Conservation (phyloP, 2,888 invertebrate species). For the Pachliopta kotzebuea region DNA sequence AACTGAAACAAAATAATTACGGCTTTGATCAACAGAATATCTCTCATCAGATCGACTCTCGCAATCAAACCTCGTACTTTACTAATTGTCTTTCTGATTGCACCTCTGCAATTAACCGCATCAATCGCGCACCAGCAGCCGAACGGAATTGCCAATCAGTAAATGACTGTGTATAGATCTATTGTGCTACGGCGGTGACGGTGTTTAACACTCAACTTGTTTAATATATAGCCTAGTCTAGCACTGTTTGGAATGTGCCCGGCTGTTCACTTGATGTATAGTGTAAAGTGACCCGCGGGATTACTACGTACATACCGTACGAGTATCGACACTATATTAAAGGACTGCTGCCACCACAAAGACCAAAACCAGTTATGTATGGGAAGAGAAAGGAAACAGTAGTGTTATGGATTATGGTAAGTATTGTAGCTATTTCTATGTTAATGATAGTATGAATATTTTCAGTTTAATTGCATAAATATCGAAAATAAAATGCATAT, state of each 20-base stretch:
- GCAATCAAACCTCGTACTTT: slow-evolving; percentile 27
- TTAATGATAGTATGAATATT: too few species aligned
- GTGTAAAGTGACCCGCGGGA: not conserved
- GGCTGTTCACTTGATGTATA: slow-evolving; percentile 2
- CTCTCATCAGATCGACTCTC: slow-evolving; percentile 21
- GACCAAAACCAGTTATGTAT: too few species aligned
- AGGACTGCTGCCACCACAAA: too few species aligned
- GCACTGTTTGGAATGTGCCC: not conserved
- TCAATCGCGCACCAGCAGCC: slow-evolving; percentile 48
- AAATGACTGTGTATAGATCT: slow-evolving; percentile 43
- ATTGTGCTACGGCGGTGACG: slow-evolving; percentile 11
- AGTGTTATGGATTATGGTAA: too few species aligned
- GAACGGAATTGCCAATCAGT: slow-evolving; percentile 68
- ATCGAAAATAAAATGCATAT: too few species aligned
- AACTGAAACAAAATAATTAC: slow-evolving; percentile 10
- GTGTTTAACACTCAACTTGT: slow-evolving; percentile 26
- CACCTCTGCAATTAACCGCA: slow-evolving; percentile 60
- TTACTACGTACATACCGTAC: too few species aligned
- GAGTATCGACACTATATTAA: too few species aligned
- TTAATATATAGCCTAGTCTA: slow-evolving; percentile 12
- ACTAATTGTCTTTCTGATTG: slow-evolving; percentile 68
- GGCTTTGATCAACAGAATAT: slow-evolving; percentile 15
- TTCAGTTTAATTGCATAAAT: too few species aligned
- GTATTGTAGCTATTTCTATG: too few species aligned
- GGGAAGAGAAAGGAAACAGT: too few species aligned